A percentile compares a stretch with the other conserved stretches of the same genome.
phyloP scores from a whole-genome alignment of 2,888 invertebrate species.

The Gastracanthus pulcherrimus region DNA sequence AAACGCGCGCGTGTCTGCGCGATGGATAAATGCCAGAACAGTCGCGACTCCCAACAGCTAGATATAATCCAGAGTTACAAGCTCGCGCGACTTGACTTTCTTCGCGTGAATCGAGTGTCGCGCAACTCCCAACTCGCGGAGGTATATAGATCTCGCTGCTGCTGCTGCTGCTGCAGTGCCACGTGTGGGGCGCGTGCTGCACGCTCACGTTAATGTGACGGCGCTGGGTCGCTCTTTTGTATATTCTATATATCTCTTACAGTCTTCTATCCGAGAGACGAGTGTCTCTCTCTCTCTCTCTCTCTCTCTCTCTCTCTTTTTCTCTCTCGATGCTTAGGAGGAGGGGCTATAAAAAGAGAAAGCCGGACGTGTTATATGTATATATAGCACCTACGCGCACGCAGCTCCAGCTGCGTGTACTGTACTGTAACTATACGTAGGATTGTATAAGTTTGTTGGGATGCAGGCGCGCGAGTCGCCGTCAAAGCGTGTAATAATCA shows the following conservation, averaged over 20 bases:
- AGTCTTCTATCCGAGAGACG: too few relatives aligned
- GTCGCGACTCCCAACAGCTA: neutral
- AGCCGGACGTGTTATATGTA: slow-evolving; percentile 59
- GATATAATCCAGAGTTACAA: neutral
- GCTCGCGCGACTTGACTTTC: neutral
- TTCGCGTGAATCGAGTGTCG: neutral
- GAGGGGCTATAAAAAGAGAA: slow-evolving; percentile 74
- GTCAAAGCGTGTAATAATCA: too few relatives aligned
- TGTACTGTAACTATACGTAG: neutral
- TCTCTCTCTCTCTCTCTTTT: neutral
- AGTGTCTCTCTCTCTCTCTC: neutral
- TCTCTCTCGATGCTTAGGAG: neutral
- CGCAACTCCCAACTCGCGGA: neutral
- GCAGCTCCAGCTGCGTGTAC: neutral
- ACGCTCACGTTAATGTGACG: neutral
- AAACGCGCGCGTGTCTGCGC: neutral
- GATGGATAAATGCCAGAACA: slow-evolving; percentile 7
- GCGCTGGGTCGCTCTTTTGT: neutral
- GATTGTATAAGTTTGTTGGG: neutral
- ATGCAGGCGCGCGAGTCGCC: too few relatives aligned
- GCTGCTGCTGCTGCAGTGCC: too few relatives aligned
- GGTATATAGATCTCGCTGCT: too few relatives aligned
- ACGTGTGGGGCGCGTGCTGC: slow-evolving; percentile 6
- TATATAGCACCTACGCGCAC: neutral
- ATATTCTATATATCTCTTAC: neutral